Conservation (phyloP, 2,888 invertebrate species). For the Hypena proboscidalis region DNA sequence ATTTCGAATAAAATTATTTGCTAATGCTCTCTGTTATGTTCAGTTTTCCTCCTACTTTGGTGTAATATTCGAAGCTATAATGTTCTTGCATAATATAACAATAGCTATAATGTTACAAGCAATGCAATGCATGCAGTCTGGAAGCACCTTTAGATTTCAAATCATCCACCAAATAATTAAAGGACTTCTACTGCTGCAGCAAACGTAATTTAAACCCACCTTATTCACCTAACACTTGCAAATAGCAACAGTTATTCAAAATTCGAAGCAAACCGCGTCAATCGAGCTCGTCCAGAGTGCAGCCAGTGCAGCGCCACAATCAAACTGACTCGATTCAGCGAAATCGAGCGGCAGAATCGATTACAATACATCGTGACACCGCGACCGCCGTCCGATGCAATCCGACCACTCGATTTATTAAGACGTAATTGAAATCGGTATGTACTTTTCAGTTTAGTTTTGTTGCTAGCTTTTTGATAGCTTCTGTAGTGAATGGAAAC, state of each 20-base stretch:
- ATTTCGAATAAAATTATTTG: no score
- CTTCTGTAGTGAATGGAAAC: neutral
- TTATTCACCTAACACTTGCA: neutral
- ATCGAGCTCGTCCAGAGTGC: constrained; percentile 10
- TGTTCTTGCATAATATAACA: no score
- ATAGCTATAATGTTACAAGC: no score
- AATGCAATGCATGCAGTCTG: no score
- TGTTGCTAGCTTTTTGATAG: constrained; percentile 6
- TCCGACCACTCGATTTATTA: constrained; percentile 47
- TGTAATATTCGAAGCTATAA: no score
- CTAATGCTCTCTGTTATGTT: no score
- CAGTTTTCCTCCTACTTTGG: no score
- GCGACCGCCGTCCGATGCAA: constrained; percentile 42
- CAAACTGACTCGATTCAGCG: constrained; percentile 40
- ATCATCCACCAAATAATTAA: no score
- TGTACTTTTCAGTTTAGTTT: constrained; percentile 31
- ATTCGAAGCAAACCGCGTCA: constrained; percentile 11
- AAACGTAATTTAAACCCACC: neutral
- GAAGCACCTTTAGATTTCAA: no score
- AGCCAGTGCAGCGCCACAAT: constrained; percentile 22
- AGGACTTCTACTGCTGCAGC: no score
- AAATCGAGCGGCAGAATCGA: constrained; percentile 50
- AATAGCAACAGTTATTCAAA: constrained; percentile 3
- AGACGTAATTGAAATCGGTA: constrained; percentile 45
- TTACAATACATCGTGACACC: constrained; percentile 46